Conservation (phyloP, 2,113 vertebrate species). For the Charina bottae region DNA sequence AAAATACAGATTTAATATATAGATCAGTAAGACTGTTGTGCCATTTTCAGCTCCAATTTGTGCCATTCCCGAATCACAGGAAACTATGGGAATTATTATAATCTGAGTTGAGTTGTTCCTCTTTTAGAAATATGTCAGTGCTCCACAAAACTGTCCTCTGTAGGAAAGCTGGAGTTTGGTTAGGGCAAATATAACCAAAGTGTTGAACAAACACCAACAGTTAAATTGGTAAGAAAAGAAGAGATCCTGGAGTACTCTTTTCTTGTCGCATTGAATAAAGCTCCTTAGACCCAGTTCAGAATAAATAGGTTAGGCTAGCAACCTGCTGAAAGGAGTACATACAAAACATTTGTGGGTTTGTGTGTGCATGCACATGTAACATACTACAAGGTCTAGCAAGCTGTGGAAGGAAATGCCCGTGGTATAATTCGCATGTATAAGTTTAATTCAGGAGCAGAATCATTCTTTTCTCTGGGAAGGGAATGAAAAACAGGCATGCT, state of each 20-base stretch:
- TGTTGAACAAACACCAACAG: neutral
- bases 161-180: neutral
- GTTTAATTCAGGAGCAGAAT: neutral
- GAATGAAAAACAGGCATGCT: neutral
- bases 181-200: too few relatives aligned
- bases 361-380: neutral
- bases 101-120: neutral
- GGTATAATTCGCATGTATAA: neutral
- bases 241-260: neutral
- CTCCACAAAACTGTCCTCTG: neutral
- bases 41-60: neutral
- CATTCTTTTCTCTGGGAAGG: neutral
- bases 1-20: neutral
- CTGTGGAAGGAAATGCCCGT: neutral
- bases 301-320: neutral
- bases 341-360: neutral
- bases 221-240: neutral
- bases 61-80: neutral
- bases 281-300: neutral
- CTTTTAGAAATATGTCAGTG: neutral
- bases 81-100: neutral
- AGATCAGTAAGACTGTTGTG: neutral
- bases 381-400: neutral
- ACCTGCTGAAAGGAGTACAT: neutral
- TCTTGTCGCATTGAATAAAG: neutral